These are phyloP conservation scores for Pedicia rivosa DNA, from an alignment of 2,888 invertebrate species.

Conservation along the genomic window DNA sequence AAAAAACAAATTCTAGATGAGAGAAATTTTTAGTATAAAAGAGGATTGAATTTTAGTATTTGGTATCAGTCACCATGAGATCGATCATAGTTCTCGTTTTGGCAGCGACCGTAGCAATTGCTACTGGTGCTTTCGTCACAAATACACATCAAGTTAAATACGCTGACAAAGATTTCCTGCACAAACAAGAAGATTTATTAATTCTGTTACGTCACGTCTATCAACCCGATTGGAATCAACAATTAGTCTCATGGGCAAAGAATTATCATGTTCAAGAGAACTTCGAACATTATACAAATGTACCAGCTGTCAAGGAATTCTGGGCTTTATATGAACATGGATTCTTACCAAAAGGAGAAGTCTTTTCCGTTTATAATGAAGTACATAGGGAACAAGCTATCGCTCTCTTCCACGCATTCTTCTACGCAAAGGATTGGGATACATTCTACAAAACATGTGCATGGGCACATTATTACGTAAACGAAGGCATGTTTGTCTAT, in stretches of 20 bases:
- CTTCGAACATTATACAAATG: slow-evolving; percentile 7
- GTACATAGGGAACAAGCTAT: slow-evolving; percentile 33
- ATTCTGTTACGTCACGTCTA: slow-evolving; percentile 13
- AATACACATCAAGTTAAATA: too few relatives aligned
- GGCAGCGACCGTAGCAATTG: too few relatives aligned
- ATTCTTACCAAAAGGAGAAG: slow-evolving; percentile 26
- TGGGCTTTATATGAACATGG: slow-evolving; percentile 18
- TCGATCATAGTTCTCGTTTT: too few relatives aligned
- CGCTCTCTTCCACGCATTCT: slow-evolving; percentile 38
- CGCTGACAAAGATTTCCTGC: slow-evolving; percentile 29
- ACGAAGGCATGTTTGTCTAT: slow-evolving; percentile 59
- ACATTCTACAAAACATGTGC: slow-evolving; percentile 36
- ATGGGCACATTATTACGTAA: slow-evolving; percentile 52
- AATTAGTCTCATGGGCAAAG: too few relatives aligned
- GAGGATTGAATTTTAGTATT: too few relatives aligned
- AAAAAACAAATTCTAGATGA: too few relatives aligned
- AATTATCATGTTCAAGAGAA: slow-evolving; percentile 7
- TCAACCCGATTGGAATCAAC: slow-evolving; percentile 7
- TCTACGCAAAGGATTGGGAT: slow-evolving; percentile 41
- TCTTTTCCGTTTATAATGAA: slow-evolving; percentile 30
- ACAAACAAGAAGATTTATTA: slow-evolving; percentile 31
- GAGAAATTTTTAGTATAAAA: too few relatives aligned
- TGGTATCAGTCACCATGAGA: too few relatives aligned
- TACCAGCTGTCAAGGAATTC: background rate
- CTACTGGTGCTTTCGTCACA: background rate